Percentiles rank a stretch among this genome's conserved stretches.
Conservation (phyloP, 2,797 vertebrate genomes). For the Neostethus bicornis region DNA sequence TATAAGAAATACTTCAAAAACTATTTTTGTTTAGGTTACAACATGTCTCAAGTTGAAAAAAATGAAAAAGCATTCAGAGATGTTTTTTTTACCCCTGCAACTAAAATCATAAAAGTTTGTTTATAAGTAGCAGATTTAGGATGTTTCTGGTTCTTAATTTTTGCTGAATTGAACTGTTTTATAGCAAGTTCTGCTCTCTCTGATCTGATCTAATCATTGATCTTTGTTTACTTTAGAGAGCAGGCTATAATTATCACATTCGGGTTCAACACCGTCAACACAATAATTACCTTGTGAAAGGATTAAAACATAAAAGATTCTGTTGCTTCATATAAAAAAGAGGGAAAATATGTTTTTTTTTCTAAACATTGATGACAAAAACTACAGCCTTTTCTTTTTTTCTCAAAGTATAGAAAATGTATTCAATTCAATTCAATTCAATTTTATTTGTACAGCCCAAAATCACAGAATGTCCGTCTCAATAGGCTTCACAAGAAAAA, state of each 20-base stretch:
- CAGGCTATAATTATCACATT: conserved; percentile 26
- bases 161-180: not conserved
- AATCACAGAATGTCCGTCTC: no score
- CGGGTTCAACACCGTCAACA: conserved; percentile 13
- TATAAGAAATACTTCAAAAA: not conserved
- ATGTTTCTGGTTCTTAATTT: not conserved
- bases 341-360: not conserved
- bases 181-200: conserved; percentile 11
- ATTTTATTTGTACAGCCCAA: no score
- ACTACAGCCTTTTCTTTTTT: not conserved
- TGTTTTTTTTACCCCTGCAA: no score
- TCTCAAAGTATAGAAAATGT: conserved; percentile 16
- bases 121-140: not conserved
- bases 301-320: conserved; percentile 13
- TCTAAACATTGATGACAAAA: not conserved
- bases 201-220: not conserved
- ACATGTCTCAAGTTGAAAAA: not conserved
- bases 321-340: conserved; percentile 1
- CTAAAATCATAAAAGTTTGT: not conserved
- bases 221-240: conserved; percentile 20
- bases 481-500: conserved; percentile 11
- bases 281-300: conserved; percentile 10
- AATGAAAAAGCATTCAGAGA: not conserved
- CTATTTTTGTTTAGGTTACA: not conserved
- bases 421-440: no score